Percentiles rank a stretch among this genome's conserved stretches.
Conservation (phyloP, 2,888 invertebrate genomes). For the Oscheius onirici region DNA sequence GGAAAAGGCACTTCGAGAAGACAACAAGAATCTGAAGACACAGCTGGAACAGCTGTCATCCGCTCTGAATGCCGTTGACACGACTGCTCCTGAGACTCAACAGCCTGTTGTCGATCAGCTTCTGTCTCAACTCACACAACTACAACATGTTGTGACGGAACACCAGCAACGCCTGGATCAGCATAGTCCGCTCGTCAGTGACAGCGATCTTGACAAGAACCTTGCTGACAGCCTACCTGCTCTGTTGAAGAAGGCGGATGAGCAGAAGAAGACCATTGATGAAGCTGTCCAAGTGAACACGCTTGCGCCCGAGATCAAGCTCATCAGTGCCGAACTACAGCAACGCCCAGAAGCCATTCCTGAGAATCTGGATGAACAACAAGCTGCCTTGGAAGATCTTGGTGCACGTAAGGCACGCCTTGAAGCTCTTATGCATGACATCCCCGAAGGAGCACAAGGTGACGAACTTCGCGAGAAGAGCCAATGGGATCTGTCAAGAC, state of each 20-base stretch:
- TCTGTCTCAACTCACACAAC: background rate
- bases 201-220: slow-evolving; percentile 7
- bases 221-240: slow-evolving; percentile 25
- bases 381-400: slow-evolving; percentile 43
- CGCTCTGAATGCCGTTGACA: background rate
- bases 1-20: background rate
- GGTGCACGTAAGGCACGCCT: slow-evolving; percentile 43
- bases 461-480: slow-evolving; percentile 48
- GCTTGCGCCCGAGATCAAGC: slow-evolving; percentile 43
- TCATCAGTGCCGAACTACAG: slow-evolving; percentile 40
- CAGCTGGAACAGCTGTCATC: background rate
- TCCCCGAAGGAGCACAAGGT: slow-evolving; percentile 38
- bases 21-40: slow-evolving; percentile 1
- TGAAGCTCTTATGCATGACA: slow-evolving; percentile 40
- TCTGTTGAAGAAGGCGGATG: slow-evolving; percentile 16
- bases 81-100: background rate
- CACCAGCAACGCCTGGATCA: background rate
- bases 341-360: slow-evolving; percentile 34
- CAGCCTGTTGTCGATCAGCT: background rate
- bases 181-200: slow-evolving; percentile 1
- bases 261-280: slow-evolving; percentile 33
- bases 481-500: slow-evolving; percentile 48
- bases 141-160: background rate
- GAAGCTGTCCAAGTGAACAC: slow-evolving; percentile 38
- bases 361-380: slow-evolving; percentile 41